Evolutionary conservation across 2,888 invertebrate genomes (phyloP).

Genomic region (Eilema depressum): DNA sequence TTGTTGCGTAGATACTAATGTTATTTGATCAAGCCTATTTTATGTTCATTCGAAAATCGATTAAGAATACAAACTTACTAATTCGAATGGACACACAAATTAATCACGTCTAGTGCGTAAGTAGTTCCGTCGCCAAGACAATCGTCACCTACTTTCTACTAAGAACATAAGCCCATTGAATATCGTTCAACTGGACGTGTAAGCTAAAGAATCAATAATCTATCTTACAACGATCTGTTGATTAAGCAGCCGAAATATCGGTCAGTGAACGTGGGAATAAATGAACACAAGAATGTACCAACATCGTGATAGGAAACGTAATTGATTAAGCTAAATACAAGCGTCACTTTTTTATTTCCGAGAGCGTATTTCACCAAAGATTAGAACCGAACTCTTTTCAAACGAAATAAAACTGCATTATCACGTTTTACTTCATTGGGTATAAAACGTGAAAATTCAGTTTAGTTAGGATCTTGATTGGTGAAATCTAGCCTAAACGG

Average conservation of each 20-base stretch:
- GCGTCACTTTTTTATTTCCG: conserved; percentile 14
- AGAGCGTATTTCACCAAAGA: not conserved
- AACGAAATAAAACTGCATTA: not conserved
- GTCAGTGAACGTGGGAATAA: conserved; percentile 73
- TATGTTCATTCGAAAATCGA: not conserved
- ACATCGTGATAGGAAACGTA: conserved; percentile 35
- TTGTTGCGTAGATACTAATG: not conserved
- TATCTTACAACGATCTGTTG: conserved; percentile 79
- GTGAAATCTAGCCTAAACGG: too few relatives aligned
- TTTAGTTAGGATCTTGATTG: too few relatives aligned
- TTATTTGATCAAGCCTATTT: not conserved
- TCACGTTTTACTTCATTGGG: not conserved
- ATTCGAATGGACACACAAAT: conserved; percentile 19
- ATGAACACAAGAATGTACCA: conserved; percentile 45
- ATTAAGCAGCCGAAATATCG: conserved; percentile 69
- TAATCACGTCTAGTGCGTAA: conserved; percentile 12
- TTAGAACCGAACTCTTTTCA: not conserved
- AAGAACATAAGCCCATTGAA: conserved; percentile 64
- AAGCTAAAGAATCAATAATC: conserved; percentile 74
- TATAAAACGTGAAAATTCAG: not conserved
- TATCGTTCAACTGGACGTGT: conserved; percentile 59
- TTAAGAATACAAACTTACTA: conserved; percentile 3
- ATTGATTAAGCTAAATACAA: conserved; percentile 50
- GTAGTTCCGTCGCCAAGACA: conserved; percentile 28
- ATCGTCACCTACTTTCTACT: conserved; percentile 55